Evolutionary conservation across 2,113 vertebrate genomes (phyloP), one percentile per base, ranked within the genome.

Genomic region (Trinectes maculatus): DNA sequence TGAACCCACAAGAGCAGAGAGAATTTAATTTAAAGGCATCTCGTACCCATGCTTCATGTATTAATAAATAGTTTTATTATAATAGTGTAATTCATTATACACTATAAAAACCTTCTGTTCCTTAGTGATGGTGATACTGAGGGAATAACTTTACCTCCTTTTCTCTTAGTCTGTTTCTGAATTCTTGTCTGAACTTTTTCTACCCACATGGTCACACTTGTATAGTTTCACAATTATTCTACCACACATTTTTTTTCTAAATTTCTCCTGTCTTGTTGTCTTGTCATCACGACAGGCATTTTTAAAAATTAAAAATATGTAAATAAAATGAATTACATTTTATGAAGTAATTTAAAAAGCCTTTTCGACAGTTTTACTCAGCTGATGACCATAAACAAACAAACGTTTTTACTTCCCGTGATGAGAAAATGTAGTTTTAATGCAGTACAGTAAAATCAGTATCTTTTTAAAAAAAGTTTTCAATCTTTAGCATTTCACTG

Each of bases 401-500:
- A 29, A 13, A 4, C 19, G 21, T 46, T 22, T 7, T 49, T 44
- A 56, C 15, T 42, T 57, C 11, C 31, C 8, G 43, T 26, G 9
- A 36, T 12, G 13, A 40, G 12, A 40, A 28, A 18, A 22, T 4
- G 0, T 12, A 21, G 34, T 52, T 34, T 10, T 18, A 42, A n/a
- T 46, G 10, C 21, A 63, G 12, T 59, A 0, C 19, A 26, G 12
- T 54, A 6, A 26, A 57, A 34, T 33, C 10, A 29, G 6, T 61
- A 25, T 47, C 33, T 49, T 31, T 46, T 21, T 4, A 4, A 33
- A 33, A 33, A 6, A 3, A 21, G 13, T 44, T 67, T 67, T 58
- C 25, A 66, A 75, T 68, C 61, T 52, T 25, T 46, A 61, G 8
- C 26, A 25, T 6, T n/a, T n/a, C n/a, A n/a, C n/a, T n/a, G n/a